Conservation (phyloP, 2,113 vertebrate genomes). For the Pogonocichla stellata region DNA sequence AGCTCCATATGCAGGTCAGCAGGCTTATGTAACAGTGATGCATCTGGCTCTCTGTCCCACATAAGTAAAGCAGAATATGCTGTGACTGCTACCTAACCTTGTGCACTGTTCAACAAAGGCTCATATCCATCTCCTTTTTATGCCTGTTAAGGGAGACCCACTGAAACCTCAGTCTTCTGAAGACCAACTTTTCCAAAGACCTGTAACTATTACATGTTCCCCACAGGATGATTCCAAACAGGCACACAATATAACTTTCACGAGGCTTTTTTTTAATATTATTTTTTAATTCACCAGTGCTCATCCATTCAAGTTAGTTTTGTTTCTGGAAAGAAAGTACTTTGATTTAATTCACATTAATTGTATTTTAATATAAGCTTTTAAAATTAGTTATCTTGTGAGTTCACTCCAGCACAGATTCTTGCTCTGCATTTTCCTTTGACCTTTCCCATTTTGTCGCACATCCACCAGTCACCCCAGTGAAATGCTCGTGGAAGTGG, state of each 20-base stretch:
- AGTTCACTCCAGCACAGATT: background rate
- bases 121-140: background rate
- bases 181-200: background rate
- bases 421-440: background rate
- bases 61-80: background rate
- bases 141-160: background rate
- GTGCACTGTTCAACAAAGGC: background rate
- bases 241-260: background rate
- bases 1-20: constrained; percentile 47
- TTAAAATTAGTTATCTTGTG: background rate
- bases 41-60: constrained; percentile 41
- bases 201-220: background rate
- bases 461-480: background rate
- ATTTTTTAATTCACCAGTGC: background rate
- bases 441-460: background rate
- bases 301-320: background rate
- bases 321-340: background rate
- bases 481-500: background rate
- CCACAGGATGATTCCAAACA: background rate
- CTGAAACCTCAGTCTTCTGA: background rate
- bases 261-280: background rate
- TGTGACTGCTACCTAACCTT: constrained; percentile 43
- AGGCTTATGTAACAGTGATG: constrained; percentile 52
- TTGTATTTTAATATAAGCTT: background rate
- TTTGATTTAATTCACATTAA: background rate